Conservation (phyloP, 2,113 vertebrate species). For the Pavo muticus region DNA sequence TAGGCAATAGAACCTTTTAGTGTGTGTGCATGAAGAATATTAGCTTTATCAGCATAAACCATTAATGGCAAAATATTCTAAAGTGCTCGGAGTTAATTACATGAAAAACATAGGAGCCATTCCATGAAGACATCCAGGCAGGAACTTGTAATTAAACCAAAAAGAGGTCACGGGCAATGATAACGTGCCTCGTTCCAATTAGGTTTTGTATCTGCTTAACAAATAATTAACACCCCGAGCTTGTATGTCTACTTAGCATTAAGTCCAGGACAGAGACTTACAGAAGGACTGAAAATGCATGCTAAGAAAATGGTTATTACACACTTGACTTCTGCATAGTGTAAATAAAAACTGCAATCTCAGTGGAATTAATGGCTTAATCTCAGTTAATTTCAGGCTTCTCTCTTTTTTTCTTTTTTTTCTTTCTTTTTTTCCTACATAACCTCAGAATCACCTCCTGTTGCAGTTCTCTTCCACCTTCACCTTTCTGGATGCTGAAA, state of each 20-base stretch:
- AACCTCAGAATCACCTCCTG: neutral
- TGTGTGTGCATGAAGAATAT: neutral
- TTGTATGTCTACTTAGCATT: neutral
- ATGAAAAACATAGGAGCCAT: neutral
- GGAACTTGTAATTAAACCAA: neutral
- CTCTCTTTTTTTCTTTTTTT: neutral
- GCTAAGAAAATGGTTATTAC: neutral
- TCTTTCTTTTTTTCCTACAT: neutral
- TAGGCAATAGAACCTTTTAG: neutral
- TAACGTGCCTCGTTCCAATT: neutral
- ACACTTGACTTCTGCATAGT: neutral
- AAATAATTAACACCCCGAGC: conserved; percentile 11
- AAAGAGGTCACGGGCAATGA: neutral
- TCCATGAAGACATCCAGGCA: neutral
- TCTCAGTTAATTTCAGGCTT: neutral
- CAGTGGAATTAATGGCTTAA: neutral
- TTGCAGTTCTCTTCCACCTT: neutral
- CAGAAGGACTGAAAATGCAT: neutral
- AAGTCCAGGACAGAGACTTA: neutral
- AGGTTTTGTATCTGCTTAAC: neutral
- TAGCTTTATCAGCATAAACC: neutral
- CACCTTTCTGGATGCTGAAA: neutral
- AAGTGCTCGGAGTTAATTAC: neutral
- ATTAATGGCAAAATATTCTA: neutral
- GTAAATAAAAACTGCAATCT: neutral